Percentiles rank a stretch among this genome's conserved stretches.
phyloP scores from a whole-genome alignment of 2,888 invertebrate genomes.

The Spicauda simplicius region DNA sequence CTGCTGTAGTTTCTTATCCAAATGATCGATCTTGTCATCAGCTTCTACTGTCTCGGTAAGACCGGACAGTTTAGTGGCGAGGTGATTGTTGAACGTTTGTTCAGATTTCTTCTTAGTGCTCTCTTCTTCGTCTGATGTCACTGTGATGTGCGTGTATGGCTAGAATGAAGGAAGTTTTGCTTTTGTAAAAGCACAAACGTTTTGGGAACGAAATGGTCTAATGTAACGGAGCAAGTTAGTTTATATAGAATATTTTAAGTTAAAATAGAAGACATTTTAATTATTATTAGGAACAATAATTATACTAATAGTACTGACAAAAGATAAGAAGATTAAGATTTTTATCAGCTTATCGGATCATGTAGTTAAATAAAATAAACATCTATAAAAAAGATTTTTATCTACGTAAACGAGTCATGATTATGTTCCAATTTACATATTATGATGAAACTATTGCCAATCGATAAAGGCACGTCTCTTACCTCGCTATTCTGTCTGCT shows the following conservation, averaged over 20 bases:
- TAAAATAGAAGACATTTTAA: too few relatives aligned
- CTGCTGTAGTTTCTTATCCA: conserved; percentile 87
- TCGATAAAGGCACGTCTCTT: conserved; percentile 34
- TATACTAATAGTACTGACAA: too few relatives aligned
- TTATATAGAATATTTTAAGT: too few relatives aligned
- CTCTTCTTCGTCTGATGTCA: conserved; percentile 93
- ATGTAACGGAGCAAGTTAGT: too few relatives aligned
- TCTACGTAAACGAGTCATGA: not conserved
- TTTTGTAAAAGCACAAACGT: too few relatives aligned
- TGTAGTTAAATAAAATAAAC: not conserved
- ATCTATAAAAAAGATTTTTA: not conserved
- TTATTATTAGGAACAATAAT: too few relatives aligned
- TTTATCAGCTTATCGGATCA: not conserved
- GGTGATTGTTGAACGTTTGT: conserved; percentile 76
- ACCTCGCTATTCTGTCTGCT: conserved; percentile 93
- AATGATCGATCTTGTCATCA: conserved; percentile 84
- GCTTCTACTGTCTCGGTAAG: conserved; percentile 55
- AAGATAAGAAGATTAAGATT: not conserved
- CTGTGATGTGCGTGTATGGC: conserved; percentile 89
- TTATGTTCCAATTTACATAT: not conserved
- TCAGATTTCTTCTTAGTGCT: conserved; percentile 84
- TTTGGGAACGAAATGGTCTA: too few relatives aligned
- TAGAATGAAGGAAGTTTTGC: conserved; percentile 50
- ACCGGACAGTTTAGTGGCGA: conserved; percentile 83
- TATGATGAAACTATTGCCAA: not conserved